Percentiles rank a stretch among this genome's conserved stretches.
phyloP scores from a whole-genome alignment of 2,888 invertebrate species.

The Mystacides longicornis region DNA sequence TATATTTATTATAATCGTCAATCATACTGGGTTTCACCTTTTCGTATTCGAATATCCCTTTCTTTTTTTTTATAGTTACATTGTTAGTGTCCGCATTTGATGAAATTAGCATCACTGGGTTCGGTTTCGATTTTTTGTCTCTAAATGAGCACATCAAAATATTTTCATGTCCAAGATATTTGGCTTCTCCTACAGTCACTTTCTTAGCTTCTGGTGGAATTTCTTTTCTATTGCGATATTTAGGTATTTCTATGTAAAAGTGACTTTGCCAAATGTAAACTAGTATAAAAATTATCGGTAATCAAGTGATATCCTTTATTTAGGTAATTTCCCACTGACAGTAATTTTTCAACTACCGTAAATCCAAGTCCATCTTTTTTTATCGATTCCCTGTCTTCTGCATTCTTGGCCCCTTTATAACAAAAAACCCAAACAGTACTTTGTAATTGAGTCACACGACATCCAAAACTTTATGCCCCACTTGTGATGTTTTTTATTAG shows the following conservation, averaged over 20 bases:
- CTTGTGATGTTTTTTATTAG: slow-evolving; percentile 28
- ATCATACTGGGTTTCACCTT: not conserved
- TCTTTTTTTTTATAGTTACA: slow-evolving; percentile 1
- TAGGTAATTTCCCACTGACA: slow-evolving; percentile 25
- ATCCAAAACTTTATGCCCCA: slow-evolving; percentile 29
- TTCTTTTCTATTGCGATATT: slow-evolving; percentile 27
- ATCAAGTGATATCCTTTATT: slow-evolving; percentile 28
- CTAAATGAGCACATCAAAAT: slow-evolving; percentile 24
- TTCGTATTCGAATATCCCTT: not conserved
- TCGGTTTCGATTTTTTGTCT: slow-evolving; percentile 18
- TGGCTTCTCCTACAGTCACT: slow-evolving; percentile 5
- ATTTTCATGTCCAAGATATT: slow-evolving; percentile 17
- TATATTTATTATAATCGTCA: slow-evolving; percentile 26
- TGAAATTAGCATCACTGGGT: slow-evolving; percentile 21
- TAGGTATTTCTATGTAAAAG: slow-evolving; percentile 26
- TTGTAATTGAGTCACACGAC: slow-evolving; percentile 27
- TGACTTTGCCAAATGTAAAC: slow-evolving; percentile 22
- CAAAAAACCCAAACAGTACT: slow-evolving; percentile 28
- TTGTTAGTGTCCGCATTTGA: not conserved
- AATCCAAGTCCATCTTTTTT: slow-evolving; percentile 26
- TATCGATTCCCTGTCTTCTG: slow-evolving; percentile 22
- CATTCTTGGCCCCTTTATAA: slow-evolving; percentile 25
- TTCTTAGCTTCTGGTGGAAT: slow-evolving; percentile 25
- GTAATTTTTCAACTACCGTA: slow-evolving; percentile 26
- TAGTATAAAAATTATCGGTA: slow-evolving; percentile 28